A percentile compares a stretch with the other conserved stretches of the same genome.
phyloP scores from a whole-genome alignment of 2,113 vertebrate species.

The Cricetomys ansorgei region DNA sequence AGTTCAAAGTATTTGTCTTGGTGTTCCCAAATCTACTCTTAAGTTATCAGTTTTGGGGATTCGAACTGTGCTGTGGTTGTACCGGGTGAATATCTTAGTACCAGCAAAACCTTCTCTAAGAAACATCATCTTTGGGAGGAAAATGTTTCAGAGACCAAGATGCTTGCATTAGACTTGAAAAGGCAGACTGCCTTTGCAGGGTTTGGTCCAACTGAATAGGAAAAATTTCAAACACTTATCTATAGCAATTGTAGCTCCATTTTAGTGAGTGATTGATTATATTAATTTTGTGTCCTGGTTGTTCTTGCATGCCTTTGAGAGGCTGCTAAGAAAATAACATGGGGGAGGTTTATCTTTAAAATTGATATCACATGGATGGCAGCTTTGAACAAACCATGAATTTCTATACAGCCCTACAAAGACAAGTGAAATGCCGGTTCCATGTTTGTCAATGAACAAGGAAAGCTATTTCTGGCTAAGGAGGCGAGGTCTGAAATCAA shows the following conservation, averaged over 20 bases:
- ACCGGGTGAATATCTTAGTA: not conserved
- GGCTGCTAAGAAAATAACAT: slow-evolving; percentile 20
- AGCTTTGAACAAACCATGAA: not conserved
- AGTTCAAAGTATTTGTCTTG: not conserved
- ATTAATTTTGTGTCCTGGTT: slow-evolving; percentile 59
- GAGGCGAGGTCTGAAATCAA: not conserved
- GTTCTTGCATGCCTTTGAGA: not conserved
- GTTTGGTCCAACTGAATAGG: not conserved
- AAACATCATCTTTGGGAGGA: not conserved
- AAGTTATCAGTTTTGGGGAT: not conserved
- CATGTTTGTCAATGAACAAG: slow-evolving; percentile 22
- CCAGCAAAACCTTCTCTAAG: not conserved
- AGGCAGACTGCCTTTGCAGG: not conserved
- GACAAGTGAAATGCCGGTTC: slow-evolving; percentile 3
- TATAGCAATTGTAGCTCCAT: slow-evolving; percentile 2
- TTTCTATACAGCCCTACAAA: not conserved
- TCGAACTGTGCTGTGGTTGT: not conserved
- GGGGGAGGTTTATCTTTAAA: not conserved
- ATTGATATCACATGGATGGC: not conserved
- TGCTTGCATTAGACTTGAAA: slow-evolving; percentile 45
- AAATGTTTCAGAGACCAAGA: not conserved
- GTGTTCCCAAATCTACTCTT: not conserved
- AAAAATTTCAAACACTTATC: slow-evolving; percentile 15
- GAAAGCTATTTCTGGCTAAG: slow-evolving; percentile 22
- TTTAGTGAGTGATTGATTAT: slow-evolving; percentile 41